A percentile compares a stretch with the other conserved stretches of the same genome.
These are phyloP conservation scores for Pipistrellus kuhlii DNA, from an alignment of 2,797 vertebrate genomes.

Conservation along the genomic window DNA sequence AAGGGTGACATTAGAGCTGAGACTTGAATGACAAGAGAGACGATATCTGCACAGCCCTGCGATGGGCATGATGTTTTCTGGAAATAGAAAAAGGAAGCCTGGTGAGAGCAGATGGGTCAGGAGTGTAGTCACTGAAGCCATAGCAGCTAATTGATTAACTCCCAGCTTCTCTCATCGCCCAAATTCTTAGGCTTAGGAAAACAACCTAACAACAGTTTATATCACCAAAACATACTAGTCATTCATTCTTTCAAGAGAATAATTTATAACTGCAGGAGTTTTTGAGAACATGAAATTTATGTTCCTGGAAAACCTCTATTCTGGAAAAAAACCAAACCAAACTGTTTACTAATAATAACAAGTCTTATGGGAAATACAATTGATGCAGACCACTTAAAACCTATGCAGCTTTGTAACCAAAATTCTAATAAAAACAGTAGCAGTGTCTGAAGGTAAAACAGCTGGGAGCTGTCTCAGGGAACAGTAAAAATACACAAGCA, in stretches of 20 bases:
- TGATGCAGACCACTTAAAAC: constrained; percentile 34
- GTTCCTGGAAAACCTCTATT: constrained; percentile 45
- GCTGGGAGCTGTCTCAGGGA: constrained; percentile 10
- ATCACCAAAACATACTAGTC: neutral
- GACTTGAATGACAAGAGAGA: neutral
- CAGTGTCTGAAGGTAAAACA: constrained; percentile 44
- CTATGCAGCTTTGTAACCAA: constrained; percentile 29
- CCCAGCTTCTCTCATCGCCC: neutral
- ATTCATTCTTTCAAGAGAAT: constrained; percentile 42
- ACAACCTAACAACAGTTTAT: neutral
- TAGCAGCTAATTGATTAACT: neutral
- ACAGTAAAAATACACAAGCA: constrained; percentile 57
- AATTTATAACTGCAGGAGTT: constrained; percentile 54
- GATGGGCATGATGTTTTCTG: neutral
- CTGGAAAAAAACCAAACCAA: neutral
- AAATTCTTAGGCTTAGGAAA: constrained; percentile 21
- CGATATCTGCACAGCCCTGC: neutral
- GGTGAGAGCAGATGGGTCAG: neutral
- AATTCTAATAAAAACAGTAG: constrained; percentile 50
- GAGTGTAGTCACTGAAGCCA: neutral
- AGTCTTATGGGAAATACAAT: constrained; percentile 40
- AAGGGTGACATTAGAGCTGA: constrained; percentile 6
- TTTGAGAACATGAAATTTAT: constrained; percentile 54
- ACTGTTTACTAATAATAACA: constrained; percentile 43
- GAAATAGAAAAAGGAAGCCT: constrained; percentile 22